These are phyloP conservation scores for Apus apus DNA, from an alignment of 2,113 vertebrate species.

Conservation along the genomic window DNA sequence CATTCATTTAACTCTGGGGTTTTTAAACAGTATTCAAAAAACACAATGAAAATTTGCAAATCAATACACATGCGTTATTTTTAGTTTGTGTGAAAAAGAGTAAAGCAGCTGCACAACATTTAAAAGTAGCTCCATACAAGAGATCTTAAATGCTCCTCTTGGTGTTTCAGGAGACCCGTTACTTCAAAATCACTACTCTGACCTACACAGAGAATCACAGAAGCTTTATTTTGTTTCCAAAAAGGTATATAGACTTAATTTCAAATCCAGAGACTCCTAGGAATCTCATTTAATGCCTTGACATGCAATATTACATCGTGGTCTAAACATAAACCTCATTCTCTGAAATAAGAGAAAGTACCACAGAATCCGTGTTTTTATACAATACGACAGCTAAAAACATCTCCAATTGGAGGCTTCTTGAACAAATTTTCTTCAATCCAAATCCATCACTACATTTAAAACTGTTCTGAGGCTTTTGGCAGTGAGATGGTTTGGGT, in stretches of 20 bases:
- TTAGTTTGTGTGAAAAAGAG: background rate
- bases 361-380: background rate
- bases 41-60: background rate
- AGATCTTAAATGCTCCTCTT: background rate
- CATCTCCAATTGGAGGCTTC: background rate
- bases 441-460: background rate
- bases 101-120: background rate
- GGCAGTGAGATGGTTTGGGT: fast-evolving
- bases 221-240: background rate
- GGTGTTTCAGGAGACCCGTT: background rate
- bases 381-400: background rate
- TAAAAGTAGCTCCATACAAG: background rate
- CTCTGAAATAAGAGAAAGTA: background rate
- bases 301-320: too few species aligned
- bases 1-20: background rate
- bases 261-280: background rate
- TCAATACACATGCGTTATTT: background rate
- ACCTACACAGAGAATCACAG: background rate
- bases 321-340: background rate
- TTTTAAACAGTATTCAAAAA: background rate
- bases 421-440: background rate
- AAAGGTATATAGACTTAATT: background rate
- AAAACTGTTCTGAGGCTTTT: background rate
- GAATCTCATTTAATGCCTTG: background rate
- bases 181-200: background rate